These are phyloP conservation scores for Cerastis rubricosa DNA, from an alignment of 2,888 invertebrate genomes.

Conservation along the genomic window DNA sequence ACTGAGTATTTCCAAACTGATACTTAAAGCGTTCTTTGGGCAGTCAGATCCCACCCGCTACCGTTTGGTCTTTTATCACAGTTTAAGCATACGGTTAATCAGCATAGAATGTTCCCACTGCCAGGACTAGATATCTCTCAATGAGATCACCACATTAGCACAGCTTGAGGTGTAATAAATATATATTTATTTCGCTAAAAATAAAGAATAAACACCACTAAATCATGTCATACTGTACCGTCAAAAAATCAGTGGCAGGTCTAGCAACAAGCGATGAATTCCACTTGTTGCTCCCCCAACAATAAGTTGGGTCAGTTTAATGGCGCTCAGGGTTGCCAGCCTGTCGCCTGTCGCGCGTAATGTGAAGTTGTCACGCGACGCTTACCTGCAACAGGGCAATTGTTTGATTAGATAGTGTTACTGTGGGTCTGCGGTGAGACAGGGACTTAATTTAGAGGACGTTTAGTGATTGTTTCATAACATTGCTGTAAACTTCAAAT, in stretches of 20 bases:
- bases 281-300: slow-evolving; percentile 90
- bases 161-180: neutral
- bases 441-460: neutral
- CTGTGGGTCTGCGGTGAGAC: neutral
- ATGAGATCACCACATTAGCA: neutral
- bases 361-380: slow-evolving; percentile 64
- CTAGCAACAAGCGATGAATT: slow-evolving; percentile 77
- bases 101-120: neutral
- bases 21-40: neutral
- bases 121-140: neutral
- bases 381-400: slow-evolving; percentile 66
- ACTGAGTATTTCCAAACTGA: neutral
- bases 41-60: neutral
- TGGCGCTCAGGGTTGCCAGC: slow-evolving; percentile 58
- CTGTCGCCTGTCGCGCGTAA: slow-evolving; percentile 42
- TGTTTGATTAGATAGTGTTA: slow-evolving; percentile 46
- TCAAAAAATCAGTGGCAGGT: slow-evolving; percentile 72
- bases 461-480: neutral
- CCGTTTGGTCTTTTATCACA: neutral
- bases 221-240: slow-evolving; percentile 19
- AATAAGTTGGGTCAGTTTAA: slow-evolving; percentile 83
- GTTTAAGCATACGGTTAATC: neutral
- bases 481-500: neutral
- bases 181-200: too few relatives aligned
- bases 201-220: neutral